Conservation (phyloP, 2,888 invertebrate genomes). For the Opisthograptis luteolata region DNA sequence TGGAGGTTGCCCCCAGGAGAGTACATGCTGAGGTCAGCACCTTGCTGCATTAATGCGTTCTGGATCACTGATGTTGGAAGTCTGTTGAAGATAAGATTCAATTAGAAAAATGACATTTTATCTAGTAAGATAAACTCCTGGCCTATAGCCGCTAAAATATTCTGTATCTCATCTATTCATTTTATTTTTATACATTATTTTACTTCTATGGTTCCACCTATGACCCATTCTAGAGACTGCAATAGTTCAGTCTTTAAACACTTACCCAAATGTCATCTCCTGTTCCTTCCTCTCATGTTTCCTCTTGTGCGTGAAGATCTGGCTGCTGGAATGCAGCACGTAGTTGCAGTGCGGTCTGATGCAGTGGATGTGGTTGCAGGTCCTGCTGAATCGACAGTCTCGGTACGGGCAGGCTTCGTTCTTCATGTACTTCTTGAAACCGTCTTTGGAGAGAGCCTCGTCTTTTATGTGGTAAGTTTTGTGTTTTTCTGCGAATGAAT, state of each 20-base stretch:
- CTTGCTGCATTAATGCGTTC: constrained; percentile 76
- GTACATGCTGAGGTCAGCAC: constrained; percentile 76
- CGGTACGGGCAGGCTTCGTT: constrained; percentile 96
- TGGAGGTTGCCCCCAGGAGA: constrained; percentile 73
- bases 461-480: constrained; percentile 99
- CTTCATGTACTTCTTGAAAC: constrained; percentile 99
- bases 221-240: no score
- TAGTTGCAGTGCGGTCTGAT: constrained; percentile 97
- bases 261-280: constrained; percentile 93
- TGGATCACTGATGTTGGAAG: constrained; percentile 77
- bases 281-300: constrained; percentile 98
- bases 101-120: constrained; percentile 56
- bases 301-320: constrained; percentile 98
- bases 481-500: constrained; percentile 93
- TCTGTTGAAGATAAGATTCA: constrained; percentile 45
- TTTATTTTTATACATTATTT: no score
- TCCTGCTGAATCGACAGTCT: constrained; percentile 95
- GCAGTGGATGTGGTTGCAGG: constrained; percentile 99
- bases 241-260: no score
- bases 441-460: constrained; percentile 96
- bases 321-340: constrained; percentile 97
- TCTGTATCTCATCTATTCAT: no score
- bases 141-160: no score
- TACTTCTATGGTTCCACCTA: no score
- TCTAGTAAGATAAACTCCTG: no score